phyloP scores from a whole-genome alignment of 2,888 invertebrate genomes.

The Heliconius sara region DNA sequence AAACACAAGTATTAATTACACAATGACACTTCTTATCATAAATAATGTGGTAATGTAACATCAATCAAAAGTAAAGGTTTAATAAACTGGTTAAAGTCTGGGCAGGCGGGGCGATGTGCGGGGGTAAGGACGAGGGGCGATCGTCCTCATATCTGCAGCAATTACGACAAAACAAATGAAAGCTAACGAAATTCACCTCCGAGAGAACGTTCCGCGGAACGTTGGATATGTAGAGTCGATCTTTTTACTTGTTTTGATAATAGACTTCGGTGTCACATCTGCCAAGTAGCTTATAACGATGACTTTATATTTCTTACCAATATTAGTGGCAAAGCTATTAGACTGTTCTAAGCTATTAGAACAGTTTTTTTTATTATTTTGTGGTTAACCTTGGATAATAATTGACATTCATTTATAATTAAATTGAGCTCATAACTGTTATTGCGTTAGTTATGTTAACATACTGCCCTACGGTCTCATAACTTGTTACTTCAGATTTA shows the following conservation, averaged over 20 bases:
- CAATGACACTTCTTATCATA: neutral
- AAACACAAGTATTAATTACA: no score
- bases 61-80: conserved; percentile 12
- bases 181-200: conserved; percentile 81
- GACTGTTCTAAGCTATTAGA: no score
- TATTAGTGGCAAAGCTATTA: no score
- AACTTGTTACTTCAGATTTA: neutral
- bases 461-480: neutral
- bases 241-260: neutral
- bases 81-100: conserved; percentile 33
- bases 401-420: no score
- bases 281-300: no score
- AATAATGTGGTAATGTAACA: neutral
- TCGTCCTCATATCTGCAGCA: conserved; percentile 75
- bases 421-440: no score
- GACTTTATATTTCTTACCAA: no score
- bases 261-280: neutral
- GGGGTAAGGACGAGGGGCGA: conserved; percentile 32
- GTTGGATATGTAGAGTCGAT: conserved; percentile 53
- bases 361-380: no score
- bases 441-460: no score
- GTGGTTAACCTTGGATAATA: no score
- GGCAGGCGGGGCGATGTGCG: conserved; percentile 44
- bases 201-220: conserved; percentile 61
- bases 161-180: conserved; percentile 82